A percentile compares a stretch with the other conserved stretches of the same genome.
Conservation (phyloP, 2,797 vertebrate genomes). For the Macropodus opercularis region DNA sequence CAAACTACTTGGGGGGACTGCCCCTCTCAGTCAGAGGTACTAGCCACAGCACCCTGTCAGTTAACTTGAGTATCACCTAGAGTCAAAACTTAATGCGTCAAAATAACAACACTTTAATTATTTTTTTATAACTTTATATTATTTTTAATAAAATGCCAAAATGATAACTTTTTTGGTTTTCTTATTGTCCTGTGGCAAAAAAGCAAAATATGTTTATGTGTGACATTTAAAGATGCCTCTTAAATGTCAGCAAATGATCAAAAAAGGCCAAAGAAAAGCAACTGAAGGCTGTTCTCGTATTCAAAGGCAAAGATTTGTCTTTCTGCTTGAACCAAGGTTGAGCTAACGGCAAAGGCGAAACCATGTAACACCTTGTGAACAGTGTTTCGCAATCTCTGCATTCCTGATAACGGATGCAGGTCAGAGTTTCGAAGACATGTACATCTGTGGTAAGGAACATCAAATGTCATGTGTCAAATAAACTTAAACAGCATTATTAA, state of each 20-base stretch:
- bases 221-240: too few species aligned
- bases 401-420: not conserved
- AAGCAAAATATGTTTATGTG: too few species aligned
- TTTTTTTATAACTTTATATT: not conserved
- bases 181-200: too few species aligned
- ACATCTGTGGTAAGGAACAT: not conserved
- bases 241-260: too few species aligned
- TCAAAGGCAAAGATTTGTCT: constrained; percentile 19
- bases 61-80: not conserved
- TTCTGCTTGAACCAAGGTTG: constrained; percentile 27
- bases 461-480: not conserved
- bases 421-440: not conserved
- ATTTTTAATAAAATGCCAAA: too few species aligned
- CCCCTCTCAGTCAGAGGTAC: constrained; percentile 7
- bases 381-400: constrained; percentile 5
- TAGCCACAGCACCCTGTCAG: not conserved
- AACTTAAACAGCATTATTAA: not conserved
- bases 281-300: constrained; percentile 28
- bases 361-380: constrained; percentile 8
- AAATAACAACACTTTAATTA: not conserved
- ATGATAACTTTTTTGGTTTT: too few species aligned
- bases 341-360: constrained; percentile 14
- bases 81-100: not conserved
- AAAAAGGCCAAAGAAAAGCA: constrained; percentile 11
- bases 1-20: constrained; percentile 9